A percentile compares a stretch with the other conserved stretches of the same genome.
phyloP scores from a whole-genome alignment of 2,888 invertebrate species.

The Nephrotoma appendiculata region DNA sequence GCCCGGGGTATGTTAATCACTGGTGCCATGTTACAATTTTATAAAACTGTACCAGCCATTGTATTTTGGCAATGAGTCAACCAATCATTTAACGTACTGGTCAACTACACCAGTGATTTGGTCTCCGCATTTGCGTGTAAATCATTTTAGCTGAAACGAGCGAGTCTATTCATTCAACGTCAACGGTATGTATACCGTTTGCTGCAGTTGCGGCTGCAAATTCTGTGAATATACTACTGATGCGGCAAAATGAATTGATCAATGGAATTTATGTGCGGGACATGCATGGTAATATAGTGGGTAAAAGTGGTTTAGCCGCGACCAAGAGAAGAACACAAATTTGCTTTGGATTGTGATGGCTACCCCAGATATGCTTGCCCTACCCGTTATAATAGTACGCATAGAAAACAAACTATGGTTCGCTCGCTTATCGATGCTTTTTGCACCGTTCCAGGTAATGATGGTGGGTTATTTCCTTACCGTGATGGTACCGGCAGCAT shows the following conservation, averaged over 20 bases:
- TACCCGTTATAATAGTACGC: constrained; percentile 72
- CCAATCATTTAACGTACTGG: constrained; percentile 64
- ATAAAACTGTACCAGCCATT: constrained; percentile 68
- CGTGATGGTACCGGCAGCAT: too few species aligned
- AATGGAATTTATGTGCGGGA: constrained; percentile 66
- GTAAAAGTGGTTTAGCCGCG: too few species aligned
- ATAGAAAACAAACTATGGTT: constrained; percentile 59
- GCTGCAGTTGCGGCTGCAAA: constrained; percentile 70
- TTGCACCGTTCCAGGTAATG: too few species aligned
- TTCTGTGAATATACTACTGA: constrained; percentile 82
- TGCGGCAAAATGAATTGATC: constrained; percentile 74
- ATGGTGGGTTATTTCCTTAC: too few species aligned
- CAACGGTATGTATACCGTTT: constrained; percentile 36
- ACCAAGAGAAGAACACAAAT: constrained; percentile 39
- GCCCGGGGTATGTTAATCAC: constrained; percentile 69
- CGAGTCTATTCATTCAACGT: constrained; percentile 42
- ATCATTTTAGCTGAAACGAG: constrained; percentile 54
- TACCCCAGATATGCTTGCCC: constrained; percentile 74
- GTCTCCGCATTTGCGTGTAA: too few species aligned
- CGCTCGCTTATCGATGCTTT: constrained; percentile 64
- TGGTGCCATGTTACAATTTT: constrained; percentile 86
- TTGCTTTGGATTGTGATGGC: constrained; percentile 68
- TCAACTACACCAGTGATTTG: constrained; percentile 48
- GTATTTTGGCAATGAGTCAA: constrained; percentile 94
- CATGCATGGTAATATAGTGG: constrained; percentile 49